Evolutionary conservation across 2,797 vertebrate genomes (phyloP).

Genomic region (Microcaecilia unicolor): DNA sequence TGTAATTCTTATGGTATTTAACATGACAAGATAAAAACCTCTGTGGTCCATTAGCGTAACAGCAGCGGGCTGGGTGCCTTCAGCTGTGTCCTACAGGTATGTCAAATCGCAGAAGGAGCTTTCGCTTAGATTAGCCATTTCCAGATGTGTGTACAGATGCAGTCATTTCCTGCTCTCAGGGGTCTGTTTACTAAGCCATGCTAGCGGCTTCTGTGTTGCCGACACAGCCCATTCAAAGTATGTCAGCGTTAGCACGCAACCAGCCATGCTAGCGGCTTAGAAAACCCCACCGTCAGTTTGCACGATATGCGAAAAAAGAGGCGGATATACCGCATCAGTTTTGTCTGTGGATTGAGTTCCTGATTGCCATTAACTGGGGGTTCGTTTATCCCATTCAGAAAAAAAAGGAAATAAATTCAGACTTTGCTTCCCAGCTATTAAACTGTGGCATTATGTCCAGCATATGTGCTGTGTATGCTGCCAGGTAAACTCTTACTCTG

Average conservation of each 20-base stretch:
- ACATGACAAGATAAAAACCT: conserved; percentile 25
- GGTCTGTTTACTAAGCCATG: too few species aligned
- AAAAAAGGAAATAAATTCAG: conserved; percentile 28
- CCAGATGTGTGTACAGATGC: conserved; percentile 40
- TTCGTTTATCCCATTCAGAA: conserved; percentile 47
- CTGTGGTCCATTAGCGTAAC: conserved; percentile 29
- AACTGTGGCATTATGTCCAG: conserved; percentile 31
- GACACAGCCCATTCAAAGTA: too few species aligned
- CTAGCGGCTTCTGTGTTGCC: too few species aligned
- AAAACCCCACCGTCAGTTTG: too few species aligned
- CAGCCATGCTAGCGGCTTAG: too few species aligned
- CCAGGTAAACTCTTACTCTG: conserved; percentile 38
- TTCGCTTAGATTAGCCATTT: conserved; percentile 19
- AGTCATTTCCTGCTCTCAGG: conserved; percentile 54
- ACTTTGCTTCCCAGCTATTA: conserved; percentile 46
- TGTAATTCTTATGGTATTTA: conserved; percentile 48
- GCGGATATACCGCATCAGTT: conserved; percentile 47
- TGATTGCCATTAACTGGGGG: conserved; percentile 33
- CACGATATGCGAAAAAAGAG: conserved; percentile 47
- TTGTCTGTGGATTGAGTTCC: conserved; percentile 38
- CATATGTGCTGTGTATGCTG: conserved; percentile 42
- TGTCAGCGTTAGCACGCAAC: too few species aligned
- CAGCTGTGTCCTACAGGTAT: conserved; percentile 31
- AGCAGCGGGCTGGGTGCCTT: conserved; percentile 31
- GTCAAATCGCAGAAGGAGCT: conserved; percentile 32